These are phyloP conservation scores for Cartodere bifasciata DNA, from an alignment of 2,888 invertebrate species.

Conservation along the genomic window DNA sequence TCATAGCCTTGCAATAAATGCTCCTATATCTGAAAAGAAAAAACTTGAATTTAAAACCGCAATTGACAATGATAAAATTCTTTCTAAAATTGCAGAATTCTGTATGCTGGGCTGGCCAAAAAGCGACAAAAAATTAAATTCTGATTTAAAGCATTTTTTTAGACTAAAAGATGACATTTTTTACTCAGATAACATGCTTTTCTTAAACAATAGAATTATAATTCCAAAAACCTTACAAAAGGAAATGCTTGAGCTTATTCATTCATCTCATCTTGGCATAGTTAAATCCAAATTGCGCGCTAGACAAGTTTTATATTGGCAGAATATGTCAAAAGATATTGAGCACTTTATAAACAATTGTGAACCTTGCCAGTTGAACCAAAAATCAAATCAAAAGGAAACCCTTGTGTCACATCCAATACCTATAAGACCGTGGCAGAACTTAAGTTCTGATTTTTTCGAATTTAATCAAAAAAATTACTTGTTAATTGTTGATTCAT, in stretches of 20 bases:
- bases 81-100: too few species aligned
- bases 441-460: conserved; percentile 11
- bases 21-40: conserved; percentile 6
- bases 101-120: too few species aligned
- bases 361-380: conserved; percentile 7
- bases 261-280: conserved; percentile 14
- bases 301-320: conserved; percentile 19
- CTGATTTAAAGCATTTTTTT: too few species aligned
- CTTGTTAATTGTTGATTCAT: conserved; percentile 11
- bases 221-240: too few species aligned
- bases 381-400: conserved; percentile 13
- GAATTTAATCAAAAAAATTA: conserved; percentile 8
- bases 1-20: conserved; percentile 5
- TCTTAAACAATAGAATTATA: too few species aligned
- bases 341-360: conserved; percentile 11
- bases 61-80: conserved; percentile 4
- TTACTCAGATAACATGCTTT: conserved; percentile 12
- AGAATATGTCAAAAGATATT: conserved; percentile 18
- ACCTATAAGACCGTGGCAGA: conserved; percentile 11
- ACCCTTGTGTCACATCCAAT: conserved; percentile 9
- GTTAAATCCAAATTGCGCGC: conserved; percentile 18
- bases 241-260: too few species aligned
- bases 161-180: conserved; percentile 11
- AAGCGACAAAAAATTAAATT: too few species aligned
- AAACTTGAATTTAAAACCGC: conserved; percentile 1